Evolutionary conservation across 2,113 vertebrate species (phyloP), one percentile per base, ranked within the genome.

Genomic region (Rhadina sibilatrix): DNA sequence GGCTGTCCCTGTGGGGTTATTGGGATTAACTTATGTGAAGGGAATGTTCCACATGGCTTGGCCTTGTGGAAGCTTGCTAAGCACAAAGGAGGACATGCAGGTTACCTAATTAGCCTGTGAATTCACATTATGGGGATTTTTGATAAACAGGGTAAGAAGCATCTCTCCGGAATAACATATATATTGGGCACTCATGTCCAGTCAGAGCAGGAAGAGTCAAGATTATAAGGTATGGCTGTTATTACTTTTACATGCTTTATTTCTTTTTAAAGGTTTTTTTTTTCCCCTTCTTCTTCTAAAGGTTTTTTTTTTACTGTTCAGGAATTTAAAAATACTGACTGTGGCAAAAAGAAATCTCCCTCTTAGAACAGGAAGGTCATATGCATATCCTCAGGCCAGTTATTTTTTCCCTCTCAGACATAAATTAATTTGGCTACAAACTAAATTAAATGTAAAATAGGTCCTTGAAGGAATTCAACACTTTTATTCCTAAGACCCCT

Each of bases 401-500:
- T 90, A 38, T 46, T 61, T 83, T 65, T 61, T 13, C 20, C 18
- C 35, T 83, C 42, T 86, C 60, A 52, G 31, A 88, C 56, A 53
- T 90, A 76, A 93, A 94, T 77, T 79, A 72, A 83, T 93, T 79
- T 88, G 59, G 64, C 42, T 90, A 83, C 38, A 70, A 86, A 76
- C 35, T 14, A n/a, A 92, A 90, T 15, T 37, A 72, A 90, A 89
- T 54, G 30, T 27, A 94, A 80, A 93, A 91, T 28, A n/a, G 3
- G 21, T 40, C 66, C 61, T 85, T 80, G 28, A 93, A 93, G 47
- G 92, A 77, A 93, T 74, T 20, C 30, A 69, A 33, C 22, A 80
- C 40, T 83, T 72, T 44, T 27, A 91, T 38, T 87, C 38, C 23
- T 57, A 80, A 61, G 63, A 92, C 37, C 8, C 15, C 31, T 4